Evolutionary conservation across 2,113 vertebrate genomes (phyloP), one percentile per base, ranked within the genome.

Genomic region (Epinephelus cyanopodus): DNA sequence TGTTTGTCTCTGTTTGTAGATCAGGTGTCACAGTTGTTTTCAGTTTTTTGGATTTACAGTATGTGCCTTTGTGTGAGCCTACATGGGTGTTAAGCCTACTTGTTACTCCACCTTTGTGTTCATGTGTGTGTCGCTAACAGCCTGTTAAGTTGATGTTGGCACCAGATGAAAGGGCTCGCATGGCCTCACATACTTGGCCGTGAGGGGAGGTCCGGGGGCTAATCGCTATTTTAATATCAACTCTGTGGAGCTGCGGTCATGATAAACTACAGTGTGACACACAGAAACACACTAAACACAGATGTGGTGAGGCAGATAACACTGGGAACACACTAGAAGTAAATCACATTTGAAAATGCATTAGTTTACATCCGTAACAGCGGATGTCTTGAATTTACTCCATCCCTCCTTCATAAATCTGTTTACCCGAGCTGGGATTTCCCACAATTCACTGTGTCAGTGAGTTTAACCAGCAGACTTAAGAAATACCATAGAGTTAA

Each of bases 101-200:
- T 72, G 71, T 45, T 62, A 45, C 79, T 77, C 77, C 70, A 72
- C 56, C 78, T 53, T 69, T 73, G 75, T 4, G 53, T 63, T 64
- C 1, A n/a, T 57, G 60, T 50, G 39, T 71, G 77, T 84, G 79
- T 74, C 1, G 42, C 72, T 77, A 83, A 92, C 69, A 58, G 84
- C 47, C 85, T 84, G 87, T 88, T 73, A 87, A 89, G 69, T 75
- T 80, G 79, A 86, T 6, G 72, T 79, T 91, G 91, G 92, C 88
- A 60, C 69, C 77, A 87, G 88, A 93, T 93, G 81, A 94, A 89
- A 93, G 76, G 17, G 18, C 42, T 69, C 0, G 7, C 56, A 54
- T 64, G 78, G 83, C 89, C 85, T 87, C 60, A 69, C 73, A 72
- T 77, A 79, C 48, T 78, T 52, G 73, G 69, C 45, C 25, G n/a